phyloP scores from a whole-genome alignment of 2,113 vertebrate species.

The Taxidea taxus region DNA sequence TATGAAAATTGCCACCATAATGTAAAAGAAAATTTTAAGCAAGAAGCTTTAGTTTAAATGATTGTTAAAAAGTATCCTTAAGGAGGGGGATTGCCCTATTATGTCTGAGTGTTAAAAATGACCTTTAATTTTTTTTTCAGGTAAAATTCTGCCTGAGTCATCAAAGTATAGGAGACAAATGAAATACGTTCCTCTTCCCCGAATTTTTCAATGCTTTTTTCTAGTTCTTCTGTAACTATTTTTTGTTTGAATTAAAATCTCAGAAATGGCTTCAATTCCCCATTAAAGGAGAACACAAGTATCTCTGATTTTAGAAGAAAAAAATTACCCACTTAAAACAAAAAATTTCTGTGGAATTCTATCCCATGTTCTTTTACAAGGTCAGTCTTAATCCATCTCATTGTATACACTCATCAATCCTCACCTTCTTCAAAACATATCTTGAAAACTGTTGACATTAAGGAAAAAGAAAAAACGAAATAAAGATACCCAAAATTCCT shows the following conservation, averaged over 20 bases:
- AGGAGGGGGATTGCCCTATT: not conserved
- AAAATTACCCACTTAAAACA: not conserved
- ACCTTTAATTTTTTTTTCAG: not conserved
- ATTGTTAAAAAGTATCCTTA: not conserved
- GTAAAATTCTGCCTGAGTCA: constrained; percentile 24
- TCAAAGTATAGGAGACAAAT: constrained; percentile 35
- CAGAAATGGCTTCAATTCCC: not conserved
- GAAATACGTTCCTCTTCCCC: not conserved
- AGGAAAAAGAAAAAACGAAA: not conserved
- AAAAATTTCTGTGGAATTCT: not conserved
- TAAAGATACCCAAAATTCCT: not conserved
- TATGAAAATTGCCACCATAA: not conserved
- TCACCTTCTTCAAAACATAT: not conserved
- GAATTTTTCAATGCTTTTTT: not conserved
- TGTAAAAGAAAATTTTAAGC: constrained; percentile 10
- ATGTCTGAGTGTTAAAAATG: not conserved
- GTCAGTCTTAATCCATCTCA: not conserved
- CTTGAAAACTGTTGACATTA: not conserved
- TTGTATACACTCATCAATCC: not conserved
- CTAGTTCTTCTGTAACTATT: not conserved
- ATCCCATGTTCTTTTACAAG: not conserved
- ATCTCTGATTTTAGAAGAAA: not conserved
- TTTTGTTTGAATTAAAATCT: constrained; percentile 19
- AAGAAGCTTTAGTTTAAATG: not conserved
- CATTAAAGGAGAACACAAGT: not conserved